These are phyloP conservation scores for Tragelaphus imberbis DNA, from an alignment of 2,113 vertebrate genomes.

Conservation along the genomic window DNA sequence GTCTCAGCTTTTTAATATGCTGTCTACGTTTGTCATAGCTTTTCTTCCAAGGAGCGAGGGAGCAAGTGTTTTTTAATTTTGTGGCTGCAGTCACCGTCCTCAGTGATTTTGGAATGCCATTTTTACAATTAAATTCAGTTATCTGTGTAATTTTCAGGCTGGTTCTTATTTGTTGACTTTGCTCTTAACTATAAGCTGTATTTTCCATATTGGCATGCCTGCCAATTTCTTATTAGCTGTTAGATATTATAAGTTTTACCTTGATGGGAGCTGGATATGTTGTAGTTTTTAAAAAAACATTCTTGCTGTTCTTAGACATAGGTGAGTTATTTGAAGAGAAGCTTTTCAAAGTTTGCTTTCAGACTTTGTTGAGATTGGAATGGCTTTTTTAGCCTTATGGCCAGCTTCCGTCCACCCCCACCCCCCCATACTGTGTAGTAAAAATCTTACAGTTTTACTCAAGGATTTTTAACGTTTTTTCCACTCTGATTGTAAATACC, in stretches of 20 bases:
- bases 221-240: neutral
- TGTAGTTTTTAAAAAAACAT: neutral
- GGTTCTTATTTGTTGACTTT: neutral
- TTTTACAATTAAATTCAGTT: neutral
- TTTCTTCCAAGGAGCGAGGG: neutral
- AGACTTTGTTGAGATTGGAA: neutral
- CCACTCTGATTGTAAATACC: neutral
- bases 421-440: neutral
- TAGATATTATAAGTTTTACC: neutral
- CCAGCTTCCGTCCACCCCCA: accelerated
- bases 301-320: neutral
- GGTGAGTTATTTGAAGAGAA: neutral
- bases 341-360: neutral
- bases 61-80: neutral
- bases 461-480: neutral
- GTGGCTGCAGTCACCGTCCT: neutral
- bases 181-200: neutral
- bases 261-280: neutral
- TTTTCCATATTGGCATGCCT: neutral
- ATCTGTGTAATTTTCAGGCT: neutral
- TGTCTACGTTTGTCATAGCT: neutral
- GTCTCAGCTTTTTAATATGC: neutral
- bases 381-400: neutral
- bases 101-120: neutral
- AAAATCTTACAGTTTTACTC: neutral